phyloP scores from a whole-genome alignment of 2,797 vertebrate species.

The Psittacula derbiana region DNA sequence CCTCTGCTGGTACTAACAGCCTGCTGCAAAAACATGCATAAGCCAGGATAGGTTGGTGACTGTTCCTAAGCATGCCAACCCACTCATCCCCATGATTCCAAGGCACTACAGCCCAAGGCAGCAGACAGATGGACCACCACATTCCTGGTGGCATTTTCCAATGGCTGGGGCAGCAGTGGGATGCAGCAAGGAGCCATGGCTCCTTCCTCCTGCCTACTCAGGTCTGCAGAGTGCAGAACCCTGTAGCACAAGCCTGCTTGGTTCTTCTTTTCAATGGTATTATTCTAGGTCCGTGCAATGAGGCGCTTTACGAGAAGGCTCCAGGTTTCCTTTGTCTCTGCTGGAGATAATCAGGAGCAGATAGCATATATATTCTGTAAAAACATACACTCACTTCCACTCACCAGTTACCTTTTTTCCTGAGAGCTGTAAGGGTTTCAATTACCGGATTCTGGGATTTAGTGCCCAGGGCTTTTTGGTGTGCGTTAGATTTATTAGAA shows the following conservation, averaged over 20 bases:
- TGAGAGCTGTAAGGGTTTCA: constrained; percentile 73
- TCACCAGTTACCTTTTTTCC: constrained; percentile 58
- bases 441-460: constrained; percentile 82
- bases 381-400: constrained; percentile 57
- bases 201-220: background rate
- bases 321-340: constrained; percentile 59
- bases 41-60: background rate
- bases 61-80: rapidly evolving
- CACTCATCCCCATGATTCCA: background rate
- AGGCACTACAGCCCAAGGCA: background rate
- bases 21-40: background rate
- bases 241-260: background rate
- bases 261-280: background rate
- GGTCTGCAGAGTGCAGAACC: background rate
- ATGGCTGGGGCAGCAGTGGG: background rate
- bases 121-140: background rate
- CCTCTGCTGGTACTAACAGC: background rate
- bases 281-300: constrained; percentile 7
- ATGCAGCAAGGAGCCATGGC: background rate
- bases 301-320: constrained; percentile 1
- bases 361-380: constrained; percentile 54
- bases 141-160: background rate
- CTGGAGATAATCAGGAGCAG: constrained; percentile 55
- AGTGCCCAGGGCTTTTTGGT: constrained; percentile 83
- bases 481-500: constrained; percentile 81